Base-by-base conservation (phyloP, 2,888 invertebrate genomes). In the Lepeophtheirus nordmannii region DNA sequence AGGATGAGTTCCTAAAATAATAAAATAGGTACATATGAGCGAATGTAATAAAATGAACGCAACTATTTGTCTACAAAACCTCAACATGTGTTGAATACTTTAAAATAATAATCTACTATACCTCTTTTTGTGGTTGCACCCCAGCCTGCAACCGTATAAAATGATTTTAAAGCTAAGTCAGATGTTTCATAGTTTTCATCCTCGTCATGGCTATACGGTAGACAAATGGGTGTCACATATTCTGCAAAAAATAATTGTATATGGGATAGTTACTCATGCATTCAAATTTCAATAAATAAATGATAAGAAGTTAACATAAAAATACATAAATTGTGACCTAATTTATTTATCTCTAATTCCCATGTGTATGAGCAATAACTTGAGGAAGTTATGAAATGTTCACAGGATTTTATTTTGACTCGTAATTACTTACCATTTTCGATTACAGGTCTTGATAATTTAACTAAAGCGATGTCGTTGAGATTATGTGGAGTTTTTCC, bases 161-260 rank as follows among this genome's bases (percentile, higher is more conserved):
- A 10, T 17, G 59, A 46, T 46, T 8, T 17, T 17, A 46, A 23
- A 23, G 56, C 58, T 7, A 37, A 10, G 7, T 22, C 41, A 8
- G 58, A 12, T 12, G 53, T 57, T 7, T 20, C 53, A 56, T 63
- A 63, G 22, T 20, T 30, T n/a, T 63, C 63, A 1, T 59, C 41
- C 20, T 22, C 40, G 17, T 59, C 59, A 38, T 65, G 39, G 22
- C 58, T 39, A 40, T 14, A 65, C 14, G 65, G 65, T 41, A 67
- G 10, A 72, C 63, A 63, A 53, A 63, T 63, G 80, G 85, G 88
- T 72, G 86, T 89, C 71, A 87, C 89, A 77, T 89, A 88, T 77
- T 89, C 89, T 75, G 71, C 58, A 70, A 69, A 65, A 57, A 68
- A 68, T 59, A 41, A 60, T n/a, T n/a, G n/a, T 39, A 65, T 17